These are phyloP conservation scores for Eulithis prunata DNA, from an alignment of 2,888 invertebrate species.

Conservation along the genomic window DNA sequence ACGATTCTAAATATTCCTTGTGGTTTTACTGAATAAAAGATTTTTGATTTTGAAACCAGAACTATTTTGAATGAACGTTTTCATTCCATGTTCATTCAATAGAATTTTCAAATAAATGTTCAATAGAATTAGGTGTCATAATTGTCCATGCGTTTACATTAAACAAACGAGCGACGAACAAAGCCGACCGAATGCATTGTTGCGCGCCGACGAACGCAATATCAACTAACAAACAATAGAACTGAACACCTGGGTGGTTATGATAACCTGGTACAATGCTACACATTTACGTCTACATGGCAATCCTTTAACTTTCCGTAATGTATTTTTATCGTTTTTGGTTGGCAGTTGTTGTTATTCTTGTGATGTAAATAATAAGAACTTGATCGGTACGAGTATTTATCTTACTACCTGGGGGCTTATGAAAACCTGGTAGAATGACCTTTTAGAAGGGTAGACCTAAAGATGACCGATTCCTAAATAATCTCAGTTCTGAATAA, in stretches of 20 bases:
- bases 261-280: conserved; percentile 33
- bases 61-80: too few species aligned
- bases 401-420: background rate
- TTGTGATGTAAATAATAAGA: background rate
- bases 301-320: too few species aligned
- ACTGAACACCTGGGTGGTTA: conserved; percentile 24
- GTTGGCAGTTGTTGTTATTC: background rate
- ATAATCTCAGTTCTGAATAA: too few species aligned
- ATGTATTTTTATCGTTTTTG: background rate
- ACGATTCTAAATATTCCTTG: too few species aligned
- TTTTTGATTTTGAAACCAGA: too few species aligned
- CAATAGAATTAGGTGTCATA: conserved; percentile 20
- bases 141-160: conserved; percentile 38
- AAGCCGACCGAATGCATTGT: conserved; percentile 42
- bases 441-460: background rate
- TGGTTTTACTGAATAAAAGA: too few species aligned
- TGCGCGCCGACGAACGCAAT: conserved; percentile 35
- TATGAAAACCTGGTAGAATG: conserved; percentile 4
- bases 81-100: too few species aligned
- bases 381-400: background rate
- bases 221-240: conserved; percentile 38
- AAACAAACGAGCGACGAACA: conserved; percentile 45
- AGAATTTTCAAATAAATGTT: background rate
- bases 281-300: conserved; percentile 8
- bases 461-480: background rate